A percentile compares a stretch with the other conserved stretches of the same genome.
Conservation (phyloP, 2,888 invertebrate species). For the Anoplius nigerrimus region DNA sequence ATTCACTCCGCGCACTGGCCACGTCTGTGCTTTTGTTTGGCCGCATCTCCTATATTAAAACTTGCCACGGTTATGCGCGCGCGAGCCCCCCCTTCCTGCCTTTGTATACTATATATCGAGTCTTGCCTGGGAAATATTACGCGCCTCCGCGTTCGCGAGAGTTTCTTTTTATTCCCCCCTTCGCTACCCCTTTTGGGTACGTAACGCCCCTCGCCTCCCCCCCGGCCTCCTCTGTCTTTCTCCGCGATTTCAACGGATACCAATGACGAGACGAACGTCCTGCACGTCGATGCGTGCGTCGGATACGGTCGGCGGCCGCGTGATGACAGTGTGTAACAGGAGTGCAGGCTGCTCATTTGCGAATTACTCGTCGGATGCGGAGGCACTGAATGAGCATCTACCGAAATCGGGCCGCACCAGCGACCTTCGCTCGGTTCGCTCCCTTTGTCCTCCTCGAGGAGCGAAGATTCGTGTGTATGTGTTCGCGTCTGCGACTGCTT, state of each 20-base stretch:
- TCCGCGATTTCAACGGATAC: neutral
- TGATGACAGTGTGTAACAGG: too few species aligned
- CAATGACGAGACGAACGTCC: too few species aligned
- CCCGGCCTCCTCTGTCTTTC: neutral
- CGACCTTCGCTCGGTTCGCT: too few species aligned
- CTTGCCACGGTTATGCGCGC: slow-evolving; percentile 47
- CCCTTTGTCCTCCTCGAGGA: too few species aligned
- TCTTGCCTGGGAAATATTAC: slow-evolving; percentile 54
- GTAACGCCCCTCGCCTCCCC: neutral
- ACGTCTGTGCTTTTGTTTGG: slow-evolving; percentile 72
- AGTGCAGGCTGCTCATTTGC: slow-evolving; percentile 3
- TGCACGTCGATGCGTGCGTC: too few species aligned
- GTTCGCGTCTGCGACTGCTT: too few species aligned
- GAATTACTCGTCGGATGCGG: too few species aligned
- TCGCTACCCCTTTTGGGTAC: slow-evolving; percentile 4
- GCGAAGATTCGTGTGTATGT: too few species aligned
- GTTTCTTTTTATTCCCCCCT: slow-evolving; percentile 29
- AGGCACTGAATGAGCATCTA: too few species aligned
- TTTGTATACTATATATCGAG: slow-evolving; percentile 29
- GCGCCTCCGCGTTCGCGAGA: slow-evolving; percentile 36
- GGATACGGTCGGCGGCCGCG: too few species aligned
- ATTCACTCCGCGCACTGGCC: slow-evolving; percentile 60
- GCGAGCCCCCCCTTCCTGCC: slow-evolving; percentile 29
- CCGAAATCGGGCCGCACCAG: too few species aligned
- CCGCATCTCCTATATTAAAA: slow-evolving; percentile 73